Evolutionary conservation across 1,140 invertebrate species (phyloP).

Genomic region (Pseudobourletiella spinata): DNA sequence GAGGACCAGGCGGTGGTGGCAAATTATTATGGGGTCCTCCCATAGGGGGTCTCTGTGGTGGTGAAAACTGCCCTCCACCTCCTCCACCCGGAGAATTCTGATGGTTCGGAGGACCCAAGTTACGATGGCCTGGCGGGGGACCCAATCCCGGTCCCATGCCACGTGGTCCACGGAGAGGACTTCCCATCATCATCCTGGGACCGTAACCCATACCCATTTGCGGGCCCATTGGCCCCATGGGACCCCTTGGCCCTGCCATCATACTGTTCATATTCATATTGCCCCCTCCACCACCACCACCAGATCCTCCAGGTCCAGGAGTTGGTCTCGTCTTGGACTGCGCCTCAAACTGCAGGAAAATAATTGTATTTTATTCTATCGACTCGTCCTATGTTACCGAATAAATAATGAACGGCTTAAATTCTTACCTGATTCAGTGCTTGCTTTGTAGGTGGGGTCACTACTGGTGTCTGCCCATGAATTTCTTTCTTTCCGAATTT

Average conservation of each 20-base stretch:
- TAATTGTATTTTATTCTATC: too few relatives aligned
- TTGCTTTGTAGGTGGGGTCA: constrained; percentile 91
- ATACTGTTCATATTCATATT: constrained; percentile 29
- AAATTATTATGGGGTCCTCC: constrained; percentile 19
- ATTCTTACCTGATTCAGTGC: constrained; percentile 53
- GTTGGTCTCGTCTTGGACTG: constrained; percentile 78
- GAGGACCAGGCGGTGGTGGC: constrained; percentile 50
- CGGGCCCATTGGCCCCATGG: constrained; percentile 24
- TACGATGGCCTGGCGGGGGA: constrained; percentile 46
- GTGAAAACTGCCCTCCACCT: constrained; percentile 7
- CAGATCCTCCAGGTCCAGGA: constrained; percentile 41
- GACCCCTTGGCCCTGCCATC: constrained; percentile 31
- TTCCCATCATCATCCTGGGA: constrained; percentile 25
- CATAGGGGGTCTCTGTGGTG: constrained; percentile 25
- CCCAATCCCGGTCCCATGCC: constrained; percentile 53
- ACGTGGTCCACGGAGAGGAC: constrained; percentile 11
- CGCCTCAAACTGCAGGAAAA: constrained; percentile 60
- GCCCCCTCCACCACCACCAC: constrained; percentile 3
- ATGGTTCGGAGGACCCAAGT: constrained; percentile 44
- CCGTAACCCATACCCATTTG: constrained; percentile 29
- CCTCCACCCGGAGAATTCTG: constrained; percentile 29
- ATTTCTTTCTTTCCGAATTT: constrained; percentile 86
- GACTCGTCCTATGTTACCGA: too few relatives aligned
- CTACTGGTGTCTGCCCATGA: constrained; percentile 87
- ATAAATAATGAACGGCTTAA: too few relatives aligned